A percentile compares a stretch with the other conserved stretches of the same genome.
phyloP scores from a whole-genome alignment of 23 tunicate species.

The Ascidia mentula region DNA sequence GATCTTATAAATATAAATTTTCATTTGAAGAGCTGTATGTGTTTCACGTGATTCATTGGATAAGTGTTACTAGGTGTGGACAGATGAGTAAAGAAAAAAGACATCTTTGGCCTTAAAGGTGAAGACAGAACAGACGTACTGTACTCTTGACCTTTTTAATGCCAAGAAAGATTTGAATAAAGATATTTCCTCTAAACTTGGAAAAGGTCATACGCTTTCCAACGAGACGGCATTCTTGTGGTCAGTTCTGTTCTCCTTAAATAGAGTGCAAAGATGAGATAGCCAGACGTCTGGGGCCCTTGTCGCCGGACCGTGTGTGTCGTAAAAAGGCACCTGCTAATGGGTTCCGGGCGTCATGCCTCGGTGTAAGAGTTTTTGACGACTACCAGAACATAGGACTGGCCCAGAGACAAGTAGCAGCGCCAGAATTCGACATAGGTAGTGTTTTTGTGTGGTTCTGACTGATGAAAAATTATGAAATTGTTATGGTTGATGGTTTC shows the following conservation, averaged over 20 bases:
- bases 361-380: neutral
- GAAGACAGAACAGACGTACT: no score
- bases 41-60: no score
- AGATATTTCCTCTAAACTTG: no score
- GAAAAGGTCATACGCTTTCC: no score
- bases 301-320: neutral
- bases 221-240: neutral
- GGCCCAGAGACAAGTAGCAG: neutral
- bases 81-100: no score
- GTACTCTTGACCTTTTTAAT: no score
- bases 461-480: neutral
- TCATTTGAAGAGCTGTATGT: no score
- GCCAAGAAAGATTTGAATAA: no score
- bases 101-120: no score
- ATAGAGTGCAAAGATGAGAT: neutral
- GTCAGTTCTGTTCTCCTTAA: neutral
- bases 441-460: neutral
- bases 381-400: neutral
- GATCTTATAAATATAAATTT: no score
- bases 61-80: no score
- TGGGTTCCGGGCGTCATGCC: slow-evolving; percentile 19
- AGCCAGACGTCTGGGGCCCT: neutral
- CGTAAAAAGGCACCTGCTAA: slow-evolving; percentile 21
- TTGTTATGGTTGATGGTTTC: neutral
- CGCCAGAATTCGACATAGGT: neutral